phyloP scores from a whole-genome alignment of 1,140 invertebrate genomes.

The Psix sp. region DNA sequence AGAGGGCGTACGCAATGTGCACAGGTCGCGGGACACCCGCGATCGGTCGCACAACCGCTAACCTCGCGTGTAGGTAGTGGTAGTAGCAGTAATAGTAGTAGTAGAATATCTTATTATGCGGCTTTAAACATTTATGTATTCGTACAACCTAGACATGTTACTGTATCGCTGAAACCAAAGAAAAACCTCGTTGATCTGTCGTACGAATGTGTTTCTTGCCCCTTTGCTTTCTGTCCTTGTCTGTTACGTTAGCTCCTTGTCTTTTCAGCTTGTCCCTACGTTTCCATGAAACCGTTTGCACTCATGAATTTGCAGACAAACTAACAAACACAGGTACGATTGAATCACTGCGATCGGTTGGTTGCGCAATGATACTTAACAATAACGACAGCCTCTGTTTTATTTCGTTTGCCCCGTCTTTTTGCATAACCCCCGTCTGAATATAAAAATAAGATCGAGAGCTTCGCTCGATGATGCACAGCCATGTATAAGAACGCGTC shows the following conservation, averaged over 20 bases:
- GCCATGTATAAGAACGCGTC: slow-evolving; percentile 76
- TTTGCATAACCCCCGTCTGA: slow-evolving; percentile 60
- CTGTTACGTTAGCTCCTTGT: slow-evolving; percentile 1
- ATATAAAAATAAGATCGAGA: slow-evolving; percentile 77
- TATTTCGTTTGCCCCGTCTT: slow-evolving; percentile 25
- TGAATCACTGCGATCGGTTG: no score
- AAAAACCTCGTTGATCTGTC: slow-evolving; percentile 49
- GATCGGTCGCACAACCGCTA: slow-evolving; percentile 60
- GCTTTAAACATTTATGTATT: slow-evolving; percentile 64
- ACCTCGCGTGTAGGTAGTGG: slow-evolving; percentile 62
- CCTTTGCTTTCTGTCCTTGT: slow-evolving; percentile 5
- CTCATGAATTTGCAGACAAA: slow-evolving; percentile 66
- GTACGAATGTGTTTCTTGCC: slow-evolving; percentile 14
- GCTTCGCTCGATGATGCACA: slow-evolving; percentile 75
- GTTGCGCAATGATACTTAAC: slow-evolving; percentile 74
- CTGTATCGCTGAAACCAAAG: slow-evolving; percentile 61
- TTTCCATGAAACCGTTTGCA: no score
- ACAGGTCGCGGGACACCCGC: slow-evolving; percentile 66
- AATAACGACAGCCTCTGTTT: slow-evolving; percentile 60
- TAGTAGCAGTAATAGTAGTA: slow-evolving; percentile 59
- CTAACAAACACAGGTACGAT: slow-evolving; percentile 67
- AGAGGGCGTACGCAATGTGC: slow-evolving; percentile 74
- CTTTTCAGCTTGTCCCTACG: background rate
- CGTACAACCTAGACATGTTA: slow-evolving; percentile 61
- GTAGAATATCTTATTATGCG: slow-evolving; percentile 64